These are phyloP conservation scores for Dromaius novaehollandiae DNA, from an alignment of 2,113 vertebrate species.

Conservation along the genomic window DNA sequence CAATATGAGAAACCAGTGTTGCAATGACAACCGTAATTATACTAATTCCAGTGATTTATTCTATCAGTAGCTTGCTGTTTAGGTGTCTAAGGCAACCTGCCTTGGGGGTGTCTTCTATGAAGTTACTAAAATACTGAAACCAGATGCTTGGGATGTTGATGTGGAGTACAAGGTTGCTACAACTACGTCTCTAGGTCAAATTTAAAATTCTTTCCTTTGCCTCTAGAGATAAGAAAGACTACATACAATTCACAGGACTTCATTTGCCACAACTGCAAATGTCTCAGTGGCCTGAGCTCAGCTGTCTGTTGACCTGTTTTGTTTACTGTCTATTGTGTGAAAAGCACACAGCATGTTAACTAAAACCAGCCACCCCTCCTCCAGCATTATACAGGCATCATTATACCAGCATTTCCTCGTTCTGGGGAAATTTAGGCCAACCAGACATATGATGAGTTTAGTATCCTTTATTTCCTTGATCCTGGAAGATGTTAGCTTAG, in stretches of 20 bases:
- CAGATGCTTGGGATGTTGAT: background rate
- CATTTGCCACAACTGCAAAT: background rate
- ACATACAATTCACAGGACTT: background rate
- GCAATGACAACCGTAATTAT: background rate
- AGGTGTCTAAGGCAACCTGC: background rate
- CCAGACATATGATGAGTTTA: background rate
- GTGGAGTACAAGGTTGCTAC: background rate
- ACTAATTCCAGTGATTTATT: background rate
- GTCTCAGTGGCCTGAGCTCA: background rate
- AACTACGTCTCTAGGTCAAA: background rate
- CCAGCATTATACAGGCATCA: fast-evolving
- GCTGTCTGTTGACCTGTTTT: background rate
- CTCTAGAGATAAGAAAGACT: background rate
- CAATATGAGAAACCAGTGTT: background rate
- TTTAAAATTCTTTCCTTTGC: background rate
- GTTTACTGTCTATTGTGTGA: background rate
- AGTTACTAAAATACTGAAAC: background rate
- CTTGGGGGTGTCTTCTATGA: background rate
- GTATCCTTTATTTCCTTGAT: background rate
- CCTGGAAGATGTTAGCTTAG: background rate
- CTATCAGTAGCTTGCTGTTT: background rate
- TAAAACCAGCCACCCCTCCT: background rate
- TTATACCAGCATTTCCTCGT: background rate
- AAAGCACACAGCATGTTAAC: background rate
- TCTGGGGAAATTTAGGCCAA: background rate